Percentiles rank a stretch among this genome's conserved stretches.
Conservation (phyloP, 2,113 vertebrate genomes). For the Jacana jacana region DNA sequence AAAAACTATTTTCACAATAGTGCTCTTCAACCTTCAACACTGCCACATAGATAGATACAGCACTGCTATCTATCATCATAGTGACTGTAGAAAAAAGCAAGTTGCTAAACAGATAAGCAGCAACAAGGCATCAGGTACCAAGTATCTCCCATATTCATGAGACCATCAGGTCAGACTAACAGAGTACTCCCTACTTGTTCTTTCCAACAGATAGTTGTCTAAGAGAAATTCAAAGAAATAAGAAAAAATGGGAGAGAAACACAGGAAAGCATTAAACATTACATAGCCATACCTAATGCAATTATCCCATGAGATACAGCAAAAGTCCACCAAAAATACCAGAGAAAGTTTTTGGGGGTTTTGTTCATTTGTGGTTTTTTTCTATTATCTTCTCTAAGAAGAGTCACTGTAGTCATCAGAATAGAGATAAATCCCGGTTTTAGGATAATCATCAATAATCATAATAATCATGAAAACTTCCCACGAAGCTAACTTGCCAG, state of each 20-base stretch:
- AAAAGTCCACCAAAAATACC: not conserved
- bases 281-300: not conserved
- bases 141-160: not conserved
- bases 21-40: not conserved
- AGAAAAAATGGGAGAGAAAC: not conserved
- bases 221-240: not conserved
- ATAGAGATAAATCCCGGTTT: not conserved
- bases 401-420: not conserved
- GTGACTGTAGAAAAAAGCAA: not conserved
- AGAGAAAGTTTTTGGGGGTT: not conserved
- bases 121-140: not conserved
- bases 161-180: not conserved
- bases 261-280: not conserved
- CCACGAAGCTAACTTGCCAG: not conserved
- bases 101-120: not conserved
- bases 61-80: not conserved
- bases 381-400: not conserved
- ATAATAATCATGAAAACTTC: not conserved
- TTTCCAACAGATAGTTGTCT: not conserved
- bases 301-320: not conserved
- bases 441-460: not conserved
- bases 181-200: not conserved
- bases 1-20: not conserved
- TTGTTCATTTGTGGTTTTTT: not conserved
- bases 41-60: not conserved